These are phyloP conservation scores for Limosa lapponica DNA, from an alignment of 2,797 vertebrate species.

Conservation along the genomic window DNA sequence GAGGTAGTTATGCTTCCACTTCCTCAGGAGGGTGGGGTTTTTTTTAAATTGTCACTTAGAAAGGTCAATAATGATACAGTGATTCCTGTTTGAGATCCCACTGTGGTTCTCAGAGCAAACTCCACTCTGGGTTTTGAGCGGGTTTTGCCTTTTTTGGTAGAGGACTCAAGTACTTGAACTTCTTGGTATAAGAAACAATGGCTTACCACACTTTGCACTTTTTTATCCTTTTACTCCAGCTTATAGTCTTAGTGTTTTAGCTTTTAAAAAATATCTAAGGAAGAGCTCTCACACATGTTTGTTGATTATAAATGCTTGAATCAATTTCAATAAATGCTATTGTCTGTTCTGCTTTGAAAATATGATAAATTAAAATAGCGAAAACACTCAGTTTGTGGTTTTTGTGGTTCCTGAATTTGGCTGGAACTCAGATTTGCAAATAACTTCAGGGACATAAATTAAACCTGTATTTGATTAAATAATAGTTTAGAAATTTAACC, in stretches of 20 bases:
- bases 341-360: neutral
- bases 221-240: neutral
- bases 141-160: neutral
- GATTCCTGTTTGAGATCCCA: neutral
- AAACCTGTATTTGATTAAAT: neutral
- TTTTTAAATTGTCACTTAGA: neutral
- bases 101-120: neutral
- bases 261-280: neutral
- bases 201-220: neutral
- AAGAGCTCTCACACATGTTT: neutral
- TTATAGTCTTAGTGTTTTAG: neutral
- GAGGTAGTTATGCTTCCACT: neutral
- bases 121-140: neutral
- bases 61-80: neutral
- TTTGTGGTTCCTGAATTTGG: neutral
- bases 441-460: neutral
- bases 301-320: neutral
- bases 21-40: neutral
- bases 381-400: neutral
- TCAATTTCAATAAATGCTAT: neutral
- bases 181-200: neutral
- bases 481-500: neutral
- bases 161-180: neutral
- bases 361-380: neutral
- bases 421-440: neutral